Conservation (phyloP, 1,140 invertebrate species). For the Musca vetustissima region DNA sequence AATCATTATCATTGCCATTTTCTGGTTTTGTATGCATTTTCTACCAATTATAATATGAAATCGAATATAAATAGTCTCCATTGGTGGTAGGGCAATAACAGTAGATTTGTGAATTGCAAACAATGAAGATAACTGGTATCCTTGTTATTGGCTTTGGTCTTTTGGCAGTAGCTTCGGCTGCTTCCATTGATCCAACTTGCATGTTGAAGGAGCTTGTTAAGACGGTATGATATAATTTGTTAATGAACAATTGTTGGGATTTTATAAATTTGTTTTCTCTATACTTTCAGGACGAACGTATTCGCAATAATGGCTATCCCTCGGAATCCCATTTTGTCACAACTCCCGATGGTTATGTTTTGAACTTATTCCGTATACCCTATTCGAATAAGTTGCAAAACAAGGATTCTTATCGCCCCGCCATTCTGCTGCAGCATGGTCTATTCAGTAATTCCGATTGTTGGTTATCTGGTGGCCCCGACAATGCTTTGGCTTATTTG, state of each 20-base stretch:
- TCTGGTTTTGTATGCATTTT: too few species aligned
- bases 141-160: not conserved
- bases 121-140: too few species aligned
- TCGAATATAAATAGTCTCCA: too few species aligned
- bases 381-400: constrained; percentile 35
- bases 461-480: constrained; percentile 65
- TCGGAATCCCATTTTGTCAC: constrained; percentile 58
- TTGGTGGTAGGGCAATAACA: too few species aligned
- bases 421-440: constrained; percentile 68
- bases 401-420: constrained; percentile 44
- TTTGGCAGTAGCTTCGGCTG: not conserved
- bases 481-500: constrained; percentile 55
- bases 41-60: too few species aligned
- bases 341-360: constrained; percentile 60
- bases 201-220: not conserved
- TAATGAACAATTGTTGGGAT: not conserved
- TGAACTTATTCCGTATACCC: constrained; percentile 59
- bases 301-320: constrained; percentile 57
- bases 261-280: not conserved
- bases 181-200: not conserved
- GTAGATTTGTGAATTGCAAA: too few species aligned
- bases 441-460: constrained; percentile 70
- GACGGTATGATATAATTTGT: not conserved
- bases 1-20: too few species aligned
- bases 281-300: constrained; percentile 42